Evolutionary conservation across 2,888 invertebrate species (phyloP).

Genomic region (Agrypnus murinus): DNA sequence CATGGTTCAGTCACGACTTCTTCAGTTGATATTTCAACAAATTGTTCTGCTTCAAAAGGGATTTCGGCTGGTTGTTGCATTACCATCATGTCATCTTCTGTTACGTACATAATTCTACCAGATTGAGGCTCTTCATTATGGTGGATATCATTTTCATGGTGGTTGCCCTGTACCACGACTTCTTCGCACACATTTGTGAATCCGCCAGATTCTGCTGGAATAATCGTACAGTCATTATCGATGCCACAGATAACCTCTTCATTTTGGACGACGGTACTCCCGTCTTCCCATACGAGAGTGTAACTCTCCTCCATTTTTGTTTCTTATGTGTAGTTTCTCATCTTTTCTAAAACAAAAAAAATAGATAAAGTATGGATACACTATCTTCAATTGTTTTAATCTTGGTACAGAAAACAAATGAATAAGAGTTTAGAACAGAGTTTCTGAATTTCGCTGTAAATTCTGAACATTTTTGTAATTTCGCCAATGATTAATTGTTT

Average conservation of each 20-base stretch:
- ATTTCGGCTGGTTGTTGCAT: conserved; percentile 62
- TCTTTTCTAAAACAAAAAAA: conserved; percentile 24
- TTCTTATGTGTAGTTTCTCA: conserved; percentile 32
- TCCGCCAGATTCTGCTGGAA: conserved; percentile 64
- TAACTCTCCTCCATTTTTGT: conserved; percentile 68
- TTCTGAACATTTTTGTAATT: too few species aligned
- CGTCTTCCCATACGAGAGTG: conserved; percentile 69
- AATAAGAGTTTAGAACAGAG: not conserved
- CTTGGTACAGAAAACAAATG: too few species aligned
- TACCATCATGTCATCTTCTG: conserved; percentile 68
- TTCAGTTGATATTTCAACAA: conserved; percentile 75
- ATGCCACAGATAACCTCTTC: conserved; percentile 75
- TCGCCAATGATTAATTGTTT: too few species aligned
- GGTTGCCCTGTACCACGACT: conserved; percentile 68
- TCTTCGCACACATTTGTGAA: conserved; percentile 72
- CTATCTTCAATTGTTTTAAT: too few species aligned
- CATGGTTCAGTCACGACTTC: conserved; percentile 89
- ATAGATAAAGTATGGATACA: too few species aligned
- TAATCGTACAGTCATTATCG: conserved; percentile 70
- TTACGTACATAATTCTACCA: conserved; percentile 67
- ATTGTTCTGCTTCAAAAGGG: conserved; percentile 69
- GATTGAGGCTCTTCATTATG: conserved; percentile 47
- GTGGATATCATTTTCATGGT: conserved; percentile 54
- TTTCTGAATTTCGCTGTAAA: too few species aligned
- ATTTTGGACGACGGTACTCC: conserved; percentile 65